Evolutionary conservation across 2,797 vertebrate species (phyloP), one percentile per base, ranked within the genome.

Genomic region (Eurystomus glaucurus): DNA sequence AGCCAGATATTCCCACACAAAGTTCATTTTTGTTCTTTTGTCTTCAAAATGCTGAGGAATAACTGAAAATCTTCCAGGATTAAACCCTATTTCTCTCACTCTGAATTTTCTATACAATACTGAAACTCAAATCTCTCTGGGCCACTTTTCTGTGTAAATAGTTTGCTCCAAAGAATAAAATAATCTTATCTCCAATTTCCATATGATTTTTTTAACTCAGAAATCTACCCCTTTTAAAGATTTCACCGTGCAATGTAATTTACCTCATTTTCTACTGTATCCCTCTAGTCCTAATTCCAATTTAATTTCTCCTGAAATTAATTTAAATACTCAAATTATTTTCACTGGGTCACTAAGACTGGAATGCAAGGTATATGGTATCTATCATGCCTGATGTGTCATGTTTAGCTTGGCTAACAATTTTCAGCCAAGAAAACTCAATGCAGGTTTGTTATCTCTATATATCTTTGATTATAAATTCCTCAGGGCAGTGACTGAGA

Each of bases 401-500:
- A 66, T n/a, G 19, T 90, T 95, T 94, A 71, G 14, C 52, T 89
- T 51, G 33, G 82, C 66, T 66, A 80, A 60, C 58, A 51, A 60
- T 74, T 92, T 91, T 87, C 54, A 91, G 71, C 43, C 86, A 83
- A 71, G 66, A 51, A 85, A 92, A 70, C 37, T 60, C 62, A 60
- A 31, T n/a, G 28, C 0, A 1, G 68, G 35, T 61, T 91, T 77
- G 26, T 74, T 94, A 95, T 91, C 87, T 91, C 33, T 54, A 8
- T 0, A 0, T 88, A 94, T 92, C 95, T 97, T 50, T 35, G 41
- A 85, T 52, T 76, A 85, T 70, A 94, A 97, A 94, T 88, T 93
- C 75, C 55, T 85, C 70, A 79, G 79, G 77, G 90, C 75, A 96
- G 72, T 61, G 69, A 57, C 75, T 94, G 82, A 88, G 81, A 90